These are phyloP conservation scores for Homarus gammarus DNA, from an alignment of 2,888 invertebrate species.

Conservation along the genomic window DNA sequence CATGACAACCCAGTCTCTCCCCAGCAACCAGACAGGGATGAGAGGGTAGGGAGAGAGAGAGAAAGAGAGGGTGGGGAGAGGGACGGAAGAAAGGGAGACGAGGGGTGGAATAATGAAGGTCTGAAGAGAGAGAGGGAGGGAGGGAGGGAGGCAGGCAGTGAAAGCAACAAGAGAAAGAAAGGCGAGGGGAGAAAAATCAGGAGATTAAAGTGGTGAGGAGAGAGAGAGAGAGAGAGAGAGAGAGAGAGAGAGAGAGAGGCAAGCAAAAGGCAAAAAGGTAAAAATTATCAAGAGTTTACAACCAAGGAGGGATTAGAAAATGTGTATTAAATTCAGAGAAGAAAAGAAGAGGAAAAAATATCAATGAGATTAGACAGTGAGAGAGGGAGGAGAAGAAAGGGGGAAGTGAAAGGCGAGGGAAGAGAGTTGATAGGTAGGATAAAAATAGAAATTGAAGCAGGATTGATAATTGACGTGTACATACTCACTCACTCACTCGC, in stretches of 20 bases:
- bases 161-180: conserved; percentile 23
- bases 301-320: too few species aligned
- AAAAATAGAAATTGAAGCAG: too few species aligned
- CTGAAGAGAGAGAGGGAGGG: conserved; percentile 37
- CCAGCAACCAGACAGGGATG: conserved; percentile 29
- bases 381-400: too few species aligned
- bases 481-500: conserved; percentile 1
- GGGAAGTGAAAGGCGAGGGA: too few species aligned
- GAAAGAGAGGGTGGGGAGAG: too few species aligned
- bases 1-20: conserved; percentile 2
- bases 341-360: conserved; percentile 18
- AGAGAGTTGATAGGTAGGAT: too few species aligned
- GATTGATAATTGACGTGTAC: too few species aligned
- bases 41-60: conserved; percentile 9
- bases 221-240: neutral
- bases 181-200: conserved; percentile 22
- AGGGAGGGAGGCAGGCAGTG: neutral
- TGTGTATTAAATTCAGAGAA: neutral
- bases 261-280: neutral
- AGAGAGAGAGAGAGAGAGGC: conserved; percentile 30
- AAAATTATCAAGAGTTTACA: too few species aligned
- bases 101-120: conserved; percentile 39
- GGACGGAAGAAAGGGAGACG: conserved; percentile 23
- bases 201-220: conserved; percentile 18
- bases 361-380: too few species aligned